phyloP scores from a whole-genome alignment of 2,888 invertebrate species.

The Cloeon dipterum region DNA sequence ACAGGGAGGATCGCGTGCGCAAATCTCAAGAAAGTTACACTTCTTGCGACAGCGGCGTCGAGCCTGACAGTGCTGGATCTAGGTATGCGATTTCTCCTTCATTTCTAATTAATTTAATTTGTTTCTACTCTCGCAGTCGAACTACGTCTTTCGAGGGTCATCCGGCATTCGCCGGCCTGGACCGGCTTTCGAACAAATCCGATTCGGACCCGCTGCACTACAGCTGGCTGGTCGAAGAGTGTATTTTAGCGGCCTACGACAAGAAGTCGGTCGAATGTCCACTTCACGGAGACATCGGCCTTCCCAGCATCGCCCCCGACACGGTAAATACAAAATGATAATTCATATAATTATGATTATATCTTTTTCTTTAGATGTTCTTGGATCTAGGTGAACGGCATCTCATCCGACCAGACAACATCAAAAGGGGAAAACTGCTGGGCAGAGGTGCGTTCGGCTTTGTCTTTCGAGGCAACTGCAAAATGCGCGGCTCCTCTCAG shows the following conservation, averaged over 20 bases:
- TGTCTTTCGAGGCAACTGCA: constrained; percentile 54
- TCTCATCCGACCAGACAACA: constrained; percentile 58
- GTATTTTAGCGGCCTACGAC: constrained; percentile 70
- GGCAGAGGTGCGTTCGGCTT: constrained; percentile 98
- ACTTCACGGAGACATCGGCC: constrained; percentile 46
- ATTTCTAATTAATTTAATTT: neutral
- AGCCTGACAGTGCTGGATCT: constrained; percentile 53
- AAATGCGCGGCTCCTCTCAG: constrained; percentile 25
- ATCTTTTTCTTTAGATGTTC: constrained; percentile 32
- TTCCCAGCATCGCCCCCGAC: constrained; percentile 77
- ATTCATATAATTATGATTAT: constrained; percentile 2
- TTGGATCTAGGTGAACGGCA: constrained; percentile 66
- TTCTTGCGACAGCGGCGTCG: constrained; percentile 75
- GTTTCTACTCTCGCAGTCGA: constrained; percentile 22
- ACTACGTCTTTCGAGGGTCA: constrained; percentile 65
- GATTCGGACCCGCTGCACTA: constrained; percentile 22
- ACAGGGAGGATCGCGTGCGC: constrained; percentile 8
- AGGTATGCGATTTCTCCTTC: constrained; percentile 16
- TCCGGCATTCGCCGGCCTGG: constrained; percentile 22
- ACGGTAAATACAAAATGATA: constrained; percentile 29
- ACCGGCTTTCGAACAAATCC: constrained; percentile 13
- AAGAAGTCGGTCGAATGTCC: constrained; percentile 52
- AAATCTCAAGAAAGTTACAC: constrained; percentile 41
- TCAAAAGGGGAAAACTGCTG: constrained; percentile 49
- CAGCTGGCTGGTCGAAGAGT: constrained; percentile 88